phyloP scores from a whole-genome alignment of 2,113 vertebrate species.

The Hippocampus comes region DNA sequence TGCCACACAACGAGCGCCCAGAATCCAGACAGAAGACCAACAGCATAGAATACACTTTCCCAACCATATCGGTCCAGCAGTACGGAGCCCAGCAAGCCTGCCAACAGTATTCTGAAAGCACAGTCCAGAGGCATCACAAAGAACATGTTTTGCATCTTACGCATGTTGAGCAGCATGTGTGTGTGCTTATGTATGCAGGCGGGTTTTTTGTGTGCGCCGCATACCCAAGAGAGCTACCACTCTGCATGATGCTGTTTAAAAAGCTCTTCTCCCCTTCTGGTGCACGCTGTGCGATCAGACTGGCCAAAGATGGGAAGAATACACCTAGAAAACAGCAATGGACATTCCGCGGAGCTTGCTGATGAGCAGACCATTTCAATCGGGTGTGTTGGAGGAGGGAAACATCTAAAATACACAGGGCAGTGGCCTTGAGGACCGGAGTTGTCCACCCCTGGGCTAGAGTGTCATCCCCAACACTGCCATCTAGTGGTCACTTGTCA shows the following conservation, averaged over 20 bases:
- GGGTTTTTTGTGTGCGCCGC: conserved; percentile 16
- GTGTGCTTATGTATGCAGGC: conserved; percentile 6
- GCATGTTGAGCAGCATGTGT: not conserved
- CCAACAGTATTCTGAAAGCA: conserved; percentile 76
- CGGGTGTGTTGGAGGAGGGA: too few species aligned
- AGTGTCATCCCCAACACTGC: too few species aligned
- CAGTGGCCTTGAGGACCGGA: too few species aligned
- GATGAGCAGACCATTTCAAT: too few species aligned
- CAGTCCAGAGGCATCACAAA: not conserved
- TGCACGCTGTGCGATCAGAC: conserved; percentile 79
- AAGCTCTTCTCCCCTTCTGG: conserved; percentile 77
- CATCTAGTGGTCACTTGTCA: too few species aligned
- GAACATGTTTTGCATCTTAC: not conserved
- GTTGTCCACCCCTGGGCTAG: too few species aligned
- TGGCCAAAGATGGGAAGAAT: conserved; percentile 70
- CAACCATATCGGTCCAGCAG: conserved; percentile 81
- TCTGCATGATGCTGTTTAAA: conserved; percentile 78
- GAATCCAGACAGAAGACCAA: conserved; percentile 74
- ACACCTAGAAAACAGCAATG: conserved; percentile 51
- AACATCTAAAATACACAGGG: too few species aligned
- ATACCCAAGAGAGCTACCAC: conserved; percentile 83
- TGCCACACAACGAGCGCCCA: conserved; percentile 81
- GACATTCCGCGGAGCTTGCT: not conserved
- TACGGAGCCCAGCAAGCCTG: conserved; percentile 79
- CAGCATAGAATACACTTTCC: conserved; percentile 84